Conservation (phyloP, 1,140 invertebrate genomes). For the Arion vulgaris region DNA sequence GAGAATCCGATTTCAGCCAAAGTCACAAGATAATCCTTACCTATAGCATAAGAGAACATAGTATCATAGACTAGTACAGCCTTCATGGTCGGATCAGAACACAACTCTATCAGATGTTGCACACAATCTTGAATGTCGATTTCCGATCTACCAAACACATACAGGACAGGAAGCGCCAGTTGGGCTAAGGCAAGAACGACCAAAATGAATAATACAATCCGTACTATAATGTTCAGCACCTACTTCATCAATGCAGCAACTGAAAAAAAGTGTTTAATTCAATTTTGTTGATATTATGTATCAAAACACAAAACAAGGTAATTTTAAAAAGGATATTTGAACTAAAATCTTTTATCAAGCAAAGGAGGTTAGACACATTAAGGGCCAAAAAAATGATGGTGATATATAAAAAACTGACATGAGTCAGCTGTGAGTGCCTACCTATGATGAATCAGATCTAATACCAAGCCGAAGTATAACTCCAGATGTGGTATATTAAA, state of each 20-base stretch:
- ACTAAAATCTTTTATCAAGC: too few species aligned
- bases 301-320: too few species aligned
- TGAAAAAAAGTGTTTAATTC: conserved; percentile 73
- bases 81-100: conserved; percentile 65
- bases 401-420: too few species aligned
- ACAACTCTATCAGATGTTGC: conserved; percentile 47
- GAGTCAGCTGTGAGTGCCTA: too few species aligned
- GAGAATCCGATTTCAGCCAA: too few species aligned
- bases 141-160: conserved; percentile 73
- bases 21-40: conserved; percentile 70
- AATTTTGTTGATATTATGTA: too few species aligned
- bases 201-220: conserved; percentile 92
- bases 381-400: too few species aligned
- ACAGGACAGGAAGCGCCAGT: conserved; percentile 76
- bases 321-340: too few species aligned
- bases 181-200: conserved; percentile 87
- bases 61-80: conserved; percentile 84
- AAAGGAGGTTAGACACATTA: too few species aligned
- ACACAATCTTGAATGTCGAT: conserved; percentile 61
- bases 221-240: conserved; percentile 88
- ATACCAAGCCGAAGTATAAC: too few species aligned
- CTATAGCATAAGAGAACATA: conserved; percentile 79
- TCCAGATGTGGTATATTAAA: too few species aligned
- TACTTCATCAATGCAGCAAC: conserved; percentile 95
- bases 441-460: too few species aligned